Evolutionary conservation across 2,113 vertebrate species (phyloP).

Genomic region (Chamaea fasciata): DNA sequence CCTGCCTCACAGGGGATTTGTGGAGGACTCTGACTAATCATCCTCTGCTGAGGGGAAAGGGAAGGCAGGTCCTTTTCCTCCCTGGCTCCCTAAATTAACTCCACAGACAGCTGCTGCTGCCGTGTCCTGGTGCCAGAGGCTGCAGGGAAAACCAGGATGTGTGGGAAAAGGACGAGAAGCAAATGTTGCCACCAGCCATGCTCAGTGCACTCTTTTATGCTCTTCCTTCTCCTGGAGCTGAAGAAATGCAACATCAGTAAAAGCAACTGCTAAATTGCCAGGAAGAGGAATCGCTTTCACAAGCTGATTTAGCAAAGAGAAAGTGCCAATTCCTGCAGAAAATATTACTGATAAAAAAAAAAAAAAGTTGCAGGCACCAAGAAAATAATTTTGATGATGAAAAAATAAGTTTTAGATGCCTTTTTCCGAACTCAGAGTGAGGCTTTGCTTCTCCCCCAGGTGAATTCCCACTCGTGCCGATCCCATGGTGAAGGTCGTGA

Average conservation of each 20-base stretch:
- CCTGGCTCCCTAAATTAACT: neutral
- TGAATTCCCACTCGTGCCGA: fast-evolving
- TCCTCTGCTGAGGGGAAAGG: neutral
- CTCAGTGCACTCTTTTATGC: neutral
- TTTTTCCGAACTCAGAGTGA: neutral
- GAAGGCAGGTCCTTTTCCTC: neutral
- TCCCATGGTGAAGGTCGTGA: fast-evolving
- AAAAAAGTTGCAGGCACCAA: neutral
- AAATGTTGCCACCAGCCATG: neutral
- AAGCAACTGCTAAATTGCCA: neutral
- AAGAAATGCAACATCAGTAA: neutral
- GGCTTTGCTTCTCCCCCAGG: neutral
- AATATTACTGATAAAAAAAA: neutral
- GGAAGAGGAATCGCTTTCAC: neutral
- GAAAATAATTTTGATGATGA: neutral
- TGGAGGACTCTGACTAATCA: neutral
- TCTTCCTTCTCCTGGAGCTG: neutral
- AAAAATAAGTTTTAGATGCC: neutral
- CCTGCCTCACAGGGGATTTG: neutral
- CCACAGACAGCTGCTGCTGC: neutral
- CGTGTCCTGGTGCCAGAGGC: neutral
- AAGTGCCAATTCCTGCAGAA: neutral
- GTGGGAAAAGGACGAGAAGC: neutral
- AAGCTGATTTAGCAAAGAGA: neutral
- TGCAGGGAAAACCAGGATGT: neutral